Conservation (phyloP, 1,140 invertebrate species). For the Trichomalopsis sarcophagae region DNA sequence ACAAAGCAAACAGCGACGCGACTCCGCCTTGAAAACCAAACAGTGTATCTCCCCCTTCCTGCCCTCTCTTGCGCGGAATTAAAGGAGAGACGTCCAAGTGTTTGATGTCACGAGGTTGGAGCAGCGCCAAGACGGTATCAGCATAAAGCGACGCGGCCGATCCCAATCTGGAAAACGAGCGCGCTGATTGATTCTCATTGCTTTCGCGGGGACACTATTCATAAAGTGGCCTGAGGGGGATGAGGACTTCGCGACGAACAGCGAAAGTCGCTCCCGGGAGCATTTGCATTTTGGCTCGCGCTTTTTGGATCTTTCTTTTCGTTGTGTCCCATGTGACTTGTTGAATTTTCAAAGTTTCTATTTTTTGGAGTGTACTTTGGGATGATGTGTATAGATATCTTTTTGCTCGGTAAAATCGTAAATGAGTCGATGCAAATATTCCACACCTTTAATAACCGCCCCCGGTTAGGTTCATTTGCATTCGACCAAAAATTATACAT, state of each 20-base stretch:
- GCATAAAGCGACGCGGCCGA: neutral
- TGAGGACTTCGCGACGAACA: neutral
- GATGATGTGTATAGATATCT: too few relatives aligned
- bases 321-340: too few relatives aligned
- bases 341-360: neutral
- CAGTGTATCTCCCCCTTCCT: neutral
- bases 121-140: neutral
- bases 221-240: neutral
- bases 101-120: slow-evolving; percentile 33
- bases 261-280: neutral
- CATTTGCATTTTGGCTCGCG: neutral
- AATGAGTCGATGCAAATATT: neutral
- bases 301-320: neutral
- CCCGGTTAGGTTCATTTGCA: neutral
- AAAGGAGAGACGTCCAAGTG: slow-evolving; percentile 13
- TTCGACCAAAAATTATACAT: neutral
- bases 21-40: slow-evolving; percentile 17
- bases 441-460: neutral
- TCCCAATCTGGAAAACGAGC: slow-evolving; percentile 25
- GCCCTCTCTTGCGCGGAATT: neutral
- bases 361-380: too few relatives aligned
- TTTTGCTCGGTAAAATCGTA: too few relatives aligned
- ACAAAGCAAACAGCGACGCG: slow-evolving; percentile 19
- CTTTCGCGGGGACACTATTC: neutral
- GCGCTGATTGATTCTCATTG: slow-evolving; percentile 27